A percentile compares a stretch with the other conserved stretches of the same genome.
phyloP scores from a whole-genome alignment of 2,888 invertebrate genomes.

The Eledona agricola region DNA sequence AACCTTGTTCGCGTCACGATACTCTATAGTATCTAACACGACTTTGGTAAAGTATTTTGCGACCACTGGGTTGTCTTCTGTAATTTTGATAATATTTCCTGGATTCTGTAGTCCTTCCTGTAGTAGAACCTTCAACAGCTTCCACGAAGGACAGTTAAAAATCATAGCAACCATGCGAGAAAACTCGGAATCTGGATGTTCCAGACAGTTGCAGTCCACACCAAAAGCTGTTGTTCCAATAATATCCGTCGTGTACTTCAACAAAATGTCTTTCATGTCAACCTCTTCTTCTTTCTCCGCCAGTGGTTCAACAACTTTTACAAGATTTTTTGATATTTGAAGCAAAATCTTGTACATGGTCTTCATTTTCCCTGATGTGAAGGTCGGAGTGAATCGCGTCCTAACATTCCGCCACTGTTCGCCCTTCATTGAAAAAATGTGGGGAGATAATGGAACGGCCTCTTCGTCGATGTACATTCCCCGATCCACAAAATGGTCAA shows the following conservation, averaged over 20 bases:
- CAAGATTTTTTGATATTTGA: conserved; percentile 12
- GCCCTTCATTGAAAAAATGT: conserved; percentile 32
- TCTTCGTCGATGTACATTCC: conserved; percentile 30
- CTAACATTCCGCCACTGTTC: conserved; percentile 28
- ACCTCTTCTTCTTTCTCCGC: conserved; percentile 10
- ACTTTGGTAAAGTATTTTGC: conserved; percentile 40
- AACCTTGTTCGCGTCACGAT: conserved; percentile 61
- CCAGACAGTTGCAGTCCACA: conserved; percentile 35
- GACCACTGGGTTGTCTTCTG: conserved; percentile 12
- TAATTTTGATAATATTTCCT: conserved; percentile 29
- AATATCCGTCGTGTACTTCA: conserved; percentile 37
- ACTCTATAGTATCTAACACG: conserved; percentile 60
- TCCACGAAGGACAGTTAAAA: conserved; percentile 20
- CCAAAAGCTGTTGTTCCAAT: conserved; percentile 40
- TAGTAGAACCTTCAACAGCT: conserved; percentile 19
- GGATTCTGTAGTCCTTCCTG: conserved; percentile 32
- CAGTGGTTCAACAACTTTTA: conserved; percentile 10
- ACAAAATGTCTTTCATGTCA: conserved; percentile 25
- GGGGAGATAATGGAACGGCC: conserved; percentile 19
- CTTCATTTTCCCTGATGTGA: conserved; percentile 34
- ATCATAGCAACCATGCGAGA: conserved; percentile 20
- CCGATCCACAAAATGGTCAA: conserved; percentile 43
- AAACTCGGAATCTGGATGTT: conserved; percentile 32
- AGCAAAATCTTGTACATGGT: conserved; percentile 30
- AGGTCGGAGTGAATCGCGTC: conserved; percentile 20